Evolutionary conservation across 1,140 invertebrate genomes (phyloP).

Genomic region (Riptortus pedestris): DNA sequence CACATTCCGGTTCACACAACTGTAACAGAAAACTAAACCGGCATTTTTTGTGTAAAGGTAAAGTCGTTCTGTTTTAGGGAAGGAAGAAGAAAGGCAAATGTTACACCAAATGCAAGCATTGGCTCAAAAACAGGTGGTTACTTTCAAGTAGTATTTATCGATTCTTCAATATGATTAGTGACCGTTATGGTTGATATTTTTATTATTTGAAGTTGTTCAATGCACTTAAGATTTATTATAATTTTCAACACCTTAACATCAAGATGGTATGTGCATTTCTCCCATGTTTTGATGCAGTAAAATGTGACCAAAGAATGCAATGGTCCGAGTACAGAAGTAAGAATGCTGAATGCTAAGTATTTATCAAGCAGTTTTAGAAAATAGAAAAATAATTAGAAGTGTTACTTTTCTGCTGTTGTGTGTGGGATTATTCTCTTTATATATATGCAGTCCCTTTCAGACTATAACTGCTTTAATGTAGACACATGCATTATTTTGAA

Average conservation of each 20-base stretch:
- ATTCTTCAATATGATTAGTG: constrained; percentile 13
- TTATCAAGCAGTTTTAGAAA: not conserved
- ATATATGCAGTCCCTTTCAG: no score
- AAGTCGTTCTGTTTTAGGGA: constrained; percentile 55
- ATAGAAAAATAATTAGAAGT: not conserved
- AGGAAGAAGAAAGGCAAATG: constrained; percentile 89
- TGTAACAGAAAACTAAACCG: no score
- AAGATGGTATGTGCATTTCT: constrained; percentile 20
- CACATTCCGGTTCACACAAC: no score
- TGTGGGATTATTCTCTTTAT: no score
- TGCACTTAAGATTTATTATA: constrained; percentile 11
- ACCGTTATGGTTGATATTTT: not conserved
- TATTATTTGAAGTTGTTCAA: constrained; percentile 7
- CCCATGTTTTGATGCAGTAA: constrained; percentile 21
- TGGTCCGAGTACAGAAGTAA: constrained; percentile 9
- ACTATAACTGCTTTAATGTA: no score
- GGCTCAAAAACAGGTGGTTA: constrained; percentile 83
- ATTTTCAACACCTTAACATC: not conserved
- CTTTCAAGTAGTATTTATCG: constrained; percentile 15
- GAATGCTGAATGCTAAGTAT: constrained; percentile 14
- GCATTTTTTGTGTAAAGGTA: constrained; percentile 16
- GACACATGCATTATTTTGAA: no score
- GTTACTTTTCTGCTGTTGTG: no score
- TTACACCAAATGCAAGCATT: constrained; percentile 91
- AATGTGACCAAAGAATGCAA: constrained; percentile 15